Evolutionary conservation across 2,113 vertebrate species (phyloP).

Genomic region (Eulemur rufifrons): DNA sequence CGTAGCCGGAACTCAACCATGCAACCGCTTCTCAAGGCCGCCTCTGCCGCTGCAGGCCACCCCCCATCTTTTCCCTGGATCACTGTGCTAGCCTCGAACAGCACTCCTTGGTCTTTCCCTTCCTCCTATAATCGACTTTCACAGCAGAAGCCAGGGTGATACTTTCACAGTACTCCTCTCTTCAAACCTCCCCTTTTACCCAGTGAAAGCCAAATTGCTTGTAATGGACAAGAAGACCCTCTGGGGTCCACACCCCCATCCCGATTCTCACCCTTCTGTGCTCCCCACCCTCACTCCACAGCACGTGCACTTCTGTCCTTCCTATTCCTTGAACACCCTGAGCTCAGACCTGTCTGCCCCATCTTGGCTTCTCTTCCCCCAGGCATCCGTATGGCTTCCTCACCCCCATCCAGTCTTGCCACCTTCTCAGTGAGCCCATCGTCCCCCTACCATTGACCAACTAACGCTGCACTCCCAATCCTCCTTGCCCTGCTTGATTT

Average conservation of each 20-base stretch:
- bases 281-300: not conserved
- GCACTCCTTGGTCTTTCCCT: not conserved
- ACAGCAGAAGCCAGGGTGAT: not conserved
- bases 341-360: not conserved
- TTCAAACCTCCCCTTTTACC: not conserved
- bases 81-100: not conserved
- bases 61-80: not conserved
- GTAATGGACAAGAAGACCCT: not conserved
- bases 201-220: not conserved
- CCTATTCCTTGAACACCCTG: not conserved
- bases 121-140: not conserved
- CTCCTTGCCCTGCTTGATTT: not conserved
- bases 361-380: not conserved
- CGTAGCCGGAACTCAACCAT: not conserved
- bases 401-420: no score
- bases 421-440: no score
- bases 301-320: not conserved
- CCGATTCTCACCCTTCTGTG: not conserved
- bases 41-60: not conserved
- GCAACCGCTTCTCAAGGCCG: no score
- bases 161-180: not conserved
- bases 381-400: not conserved
- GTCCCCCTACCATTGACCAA: not conserved
- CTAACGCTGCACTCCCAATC: no score
- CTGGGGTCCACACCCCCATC: rapidly evolving